Evolutionary conservation across 2,888 invertebrate species (phyloP).

Genomic region (Aquatica leii): DNA sequence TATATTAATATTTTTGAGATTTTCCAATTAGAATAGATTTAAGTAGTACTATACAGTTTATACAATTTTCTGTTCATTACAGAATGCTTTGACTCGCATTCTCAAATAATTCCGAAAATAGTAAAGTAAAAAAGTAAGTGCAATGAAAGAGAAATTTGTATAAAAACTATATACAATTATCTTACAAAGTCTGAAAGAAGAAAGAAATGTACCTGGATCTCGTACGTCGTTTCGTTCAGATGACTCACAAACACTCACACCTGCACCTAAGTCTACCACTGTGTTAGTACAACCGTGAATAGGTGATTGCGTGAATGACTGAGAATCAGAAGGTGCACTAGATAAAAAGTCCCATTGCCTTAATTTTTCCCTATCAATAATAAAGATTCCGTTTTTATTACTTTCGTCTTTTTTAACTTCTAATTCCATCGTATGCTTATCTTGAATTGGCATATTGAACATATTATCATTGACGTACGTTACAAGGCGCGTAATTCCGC

Average conservation of each 20-base stretch:
- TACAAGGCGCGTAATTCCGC: conserved; percentile 71
- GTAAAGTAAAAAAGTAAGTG: too few relatives aligned
- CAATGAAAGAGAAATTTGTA: conserved; percentile 2
- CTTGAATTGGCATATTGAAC: conserved; percentile 62
- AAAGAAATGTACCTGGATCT: conserved; percentile 54
- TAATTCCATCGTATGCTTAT: conserved; percentile 51
- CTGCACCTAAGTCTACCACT: conserved; percentile 51
- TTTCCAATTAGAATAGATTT: too few relatives aligned
- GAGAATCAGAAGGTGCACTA: conserved; percentile 66
- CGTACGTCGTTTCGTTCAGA: conserved; percentile 46
- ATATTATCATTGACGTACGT: conserved; percentile 82
- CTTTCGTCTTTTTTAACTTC: conserved; percentile 59
- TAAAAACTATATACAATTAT: conserved; percentile 42
- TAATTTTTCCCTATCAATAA: conserved; percentile 83
- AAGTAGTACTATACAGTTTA: too few relatives aligned
- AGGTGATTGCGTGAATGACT: conserved; percentile 47
- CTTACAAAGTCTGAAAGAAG: conserved; percentile 45
- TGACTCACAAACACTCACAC: conserved; percentile 39
- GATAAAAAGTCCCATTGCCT: conserved; percentile 91
- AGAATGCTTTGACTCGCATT: too few relatives aligned
- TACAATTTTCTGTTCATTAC: background rate
- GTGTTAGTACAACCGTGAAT: conserved; percentile 51
- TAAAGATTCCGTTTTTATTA: conserved; percentile 55
- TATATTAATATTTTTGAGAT: too few relatives aligned
- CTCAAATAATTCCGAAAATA: too few relatives aligned